phyloP scores from a whole-genome alignment of 2,888 invertebrate species.

The Invenusta paracnida region DNA sequence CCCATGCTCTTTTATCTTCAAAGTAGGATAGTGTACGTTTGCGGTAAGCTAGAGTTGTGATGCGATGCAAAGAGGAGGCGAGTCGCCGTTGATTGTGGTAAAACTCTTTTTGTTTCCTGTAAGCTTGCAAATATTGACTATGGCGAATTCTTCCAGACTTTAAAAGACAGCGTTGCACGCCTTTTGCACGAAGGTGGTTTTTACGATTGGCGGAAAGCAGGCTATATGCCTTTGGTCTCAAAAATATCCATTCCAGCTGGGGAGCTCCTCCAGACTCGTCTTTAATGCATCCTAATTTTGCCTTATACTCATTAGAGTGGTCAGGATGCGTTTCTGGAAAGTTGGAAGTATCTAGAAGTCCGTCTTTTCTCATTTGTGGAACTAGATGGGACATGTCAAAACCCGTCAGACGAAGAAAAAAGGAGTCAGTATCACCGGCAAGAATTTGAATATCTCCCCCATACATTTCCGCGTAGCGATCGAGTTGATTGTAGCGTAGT shows the following conservation, averaged over 20 bases:
- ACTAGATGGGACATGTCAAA: not conserved
- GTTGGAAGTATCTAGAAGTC: not conserved
- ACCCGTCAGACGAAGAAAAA: not conserved
- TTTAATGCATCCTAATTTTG: not conserved
- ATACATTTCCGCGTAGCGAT: not conserved
- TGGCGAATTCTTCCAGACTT: not conserved
- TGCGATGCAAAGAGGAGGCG: not conserved
- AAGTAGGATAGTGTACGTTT: not conserved
- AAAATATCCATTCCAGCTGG: not conserved
- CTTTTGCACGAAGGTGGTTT: not conserved
- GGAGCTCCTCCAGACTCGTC: not conserved
- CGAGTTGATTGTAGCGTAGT: not conserved
- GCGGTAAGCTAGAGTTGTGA: not conserved
- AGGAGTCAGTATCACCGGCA: not conserved
- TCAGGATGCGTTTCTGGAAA: not conserved
- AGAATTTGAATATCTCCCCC: not conserved
- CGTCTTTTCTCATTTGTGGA: not conserved
- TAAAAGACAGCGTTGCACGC: not conserved
- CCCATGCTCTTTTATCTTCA: not conserved
- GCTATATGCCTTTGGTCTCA: not conserved
- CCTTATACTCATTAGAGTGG: not conserved
- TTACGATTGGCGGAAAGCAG: not conserved
- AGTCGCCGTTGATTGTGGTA: not conserved
- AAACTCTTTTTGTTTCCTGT: not conserved
- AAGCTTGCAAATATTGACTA: not conserved